Conservation (phyloP, 2,113 vertebrate species). For the Dinomys branickii region DNA sequence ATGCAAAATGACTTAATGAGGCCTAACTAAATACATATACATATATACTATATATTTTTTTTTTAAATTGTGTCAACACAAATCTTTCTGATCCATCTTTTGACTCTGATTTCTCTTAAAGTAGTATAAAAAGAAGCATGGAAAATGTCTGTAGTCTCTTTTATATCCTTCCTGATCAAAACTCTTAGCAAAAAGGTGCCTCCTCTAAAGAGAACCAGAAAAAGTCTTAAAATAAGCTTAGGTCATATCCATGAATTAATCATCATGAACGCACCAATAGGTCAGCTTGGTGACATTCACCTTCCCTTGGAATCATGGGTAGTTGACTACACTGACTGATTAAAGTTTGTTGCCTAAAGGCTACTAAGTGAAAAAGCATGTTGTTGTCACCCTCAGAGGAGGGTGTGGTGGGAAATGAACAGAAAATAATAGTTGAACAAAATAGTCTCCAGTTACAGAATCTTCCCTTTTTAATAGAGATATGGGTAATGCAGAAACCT, state of each 20-base stretch:
- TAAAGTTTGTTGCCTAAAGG: background rate
- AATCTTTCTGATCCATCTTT: background rate
- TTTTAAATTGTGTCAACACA: background rate
- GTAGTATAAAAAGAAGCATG: background rate
- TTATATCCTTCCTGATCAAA: background rate
- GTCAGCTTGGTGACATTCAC: background rate
- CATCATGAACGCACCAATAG: background rate
- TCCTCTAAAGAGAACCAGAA: background rate
- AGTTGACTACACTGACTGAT: background rate
- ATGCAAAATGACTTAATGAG: background rate
- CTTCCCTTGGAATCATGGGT: background rate
- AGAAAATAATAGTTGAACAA: background rate
- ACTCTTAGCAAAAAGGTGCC: background rate
- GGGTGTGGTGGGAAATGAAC: accelerated
- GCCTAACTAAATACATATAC: background rate
- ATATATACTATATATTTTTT: background rate
- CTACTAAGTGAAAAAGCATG: background rate
- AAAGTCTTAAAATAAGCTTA: background rate
- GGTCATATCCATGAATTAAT: background rate
- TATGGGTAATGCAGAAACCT: background rate
- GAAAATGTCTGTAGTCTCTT: background rate
- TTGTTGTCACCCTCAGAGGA: background rate
- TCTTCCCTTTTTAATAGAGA: background rate
- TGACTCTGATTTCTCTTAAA: background rate
- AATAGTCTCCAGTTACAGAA: background rate